phyloP scores from a whole-genome alignment of 2,113 vertebrate genomes.

The Gasterosteus aculeatus region DNA sequence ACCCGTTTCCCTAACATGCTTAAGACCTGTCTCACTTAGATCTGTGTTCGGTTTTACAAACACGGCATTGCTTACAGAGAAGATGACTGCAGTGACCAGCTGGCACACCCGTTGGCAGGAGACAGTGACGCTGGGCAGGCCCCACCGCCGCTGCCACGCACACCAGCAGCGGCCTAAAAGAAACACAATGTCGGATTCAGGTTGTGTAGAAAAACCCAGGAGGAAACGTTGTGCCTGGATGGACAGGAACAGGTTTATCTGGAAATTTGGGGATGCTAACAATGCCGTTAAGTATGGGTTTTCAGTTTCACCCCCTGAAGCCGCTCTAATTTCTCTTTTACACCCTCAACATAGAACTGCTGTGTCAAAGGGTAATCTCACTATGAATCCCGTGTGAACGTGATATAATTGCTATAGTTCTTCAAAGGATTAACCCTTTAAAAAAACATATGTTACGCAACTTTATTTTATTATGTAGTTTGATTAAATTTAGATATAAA shows the following conservation, averaged over 20 bases:
- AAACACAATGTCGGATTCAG: neutral
- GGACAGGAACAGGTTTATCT: neutral
- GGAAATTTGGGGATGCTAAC: neutral
- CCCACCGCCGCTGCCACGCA: constrained; percentile 21
- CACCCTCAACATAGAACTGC: too few relatives aligned
- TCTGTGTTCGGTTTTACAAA: constrained; percentile 36
- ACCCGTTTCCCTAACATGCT: constrained; percentile 55
- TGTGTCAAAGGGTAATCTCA: too few relatives aligned
- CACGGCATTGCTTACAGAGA: constrained; percentile 19
- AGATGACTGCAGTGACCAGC: constrained; percentile 9
- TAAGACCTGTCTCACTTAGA: constrained; percentile 29
- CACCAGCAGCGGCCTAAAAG: constrained; percentile 17
- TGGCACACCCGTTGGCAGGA: constrained; percentile 29
- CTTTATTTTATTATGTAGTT: too few relatives aligned
- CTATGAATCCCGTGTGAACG: neutral
- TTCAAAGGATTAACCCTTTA: too few relatives aligned
- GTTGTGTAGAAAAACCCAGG: neutral
- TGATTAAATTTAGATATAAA: too few relatives aligned
- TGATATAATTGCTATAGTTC: neutral
- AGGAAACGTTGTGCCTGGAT: neutral
- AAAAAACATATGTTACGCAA: too few relatives aligned
- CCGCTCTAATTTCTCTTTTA: too few relatives aligned
- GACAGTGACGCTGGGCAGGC: constrained; percentile 48
- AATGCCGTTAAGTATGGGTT: neutral
- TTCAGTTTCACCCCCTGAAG: too few relatives aligned